Percentiles rank a stretch among this genome's conserved stretches.
phyloP scores from a whole-genome alignment of 2,888 invertebrate genomes.

The Xestia c-nigrum region DNA sequence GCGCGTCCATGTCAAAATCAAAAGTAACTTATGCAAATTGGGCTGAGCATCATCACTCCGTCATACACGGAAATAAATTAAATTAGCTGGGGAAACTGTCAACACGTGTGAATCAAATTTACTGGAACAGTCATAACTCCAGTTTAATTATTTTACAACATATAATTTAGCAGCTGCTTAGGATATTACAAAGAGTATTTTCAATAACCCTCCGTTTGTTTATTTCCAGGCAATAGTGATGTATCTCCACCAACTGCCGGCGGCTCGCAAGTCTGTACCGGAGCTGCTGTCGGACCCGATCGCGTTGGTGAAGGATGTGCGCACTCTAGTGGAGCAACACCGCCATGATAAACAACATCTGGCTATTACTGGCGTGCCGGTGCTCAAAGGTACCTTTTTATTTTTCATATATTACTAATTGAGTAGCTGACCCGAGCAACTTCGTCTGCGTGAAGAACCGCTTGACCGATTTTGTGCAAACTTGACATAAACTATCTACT shows the following conservation, averaged over 20 bases:
- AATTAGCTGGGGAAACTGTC: neutral
- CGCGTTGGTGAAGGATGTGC: slow-evolving; percentile 96
- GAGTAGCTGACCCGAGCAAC: too few species aligned
- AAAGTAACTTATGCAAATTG: neutral
- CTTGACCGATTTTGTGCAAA: too few species aligned
- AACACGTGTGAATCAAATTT: neutral
- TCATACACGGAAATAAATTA: too few species aligned
- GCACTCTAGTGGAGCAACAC: slow-evolving; percentile 96
- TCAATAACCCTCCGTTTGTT: neutral
- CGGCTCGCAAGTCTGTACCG: slow-evolving; percentile 97
- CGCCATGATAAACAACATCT: slow-evolving; percentile 95
- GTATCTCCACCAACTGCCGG: slow-evolving; percentile 97
- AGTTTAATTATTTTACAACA: neutral
- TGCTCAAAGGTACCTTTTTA: slow-evolving; percentile 92
- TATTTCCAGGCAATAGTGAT: slow-evolving; percentile 94
- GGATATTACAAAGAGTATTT: neutral
- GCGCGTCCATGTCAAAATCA: neutral
- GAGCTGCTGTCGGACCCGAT: slow-evolving; percentile 97
- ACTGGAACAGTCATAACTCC: neutral
- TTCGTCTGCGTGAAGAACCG: too few species aligned
- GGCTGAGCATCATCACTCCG: neutral
- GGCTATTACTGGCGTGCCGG: slow-evolving; percentile 95
- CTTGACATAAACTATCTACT: too few species aligned
- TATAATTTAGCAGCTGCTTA: neutral
- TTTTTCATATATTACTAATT: too few species aligned